These are phyloP conservation scores for Anthrax anthrax DNA, from an alignment of 2,888 invertebrate genomes.

Conservation along the genomic window DNA sequence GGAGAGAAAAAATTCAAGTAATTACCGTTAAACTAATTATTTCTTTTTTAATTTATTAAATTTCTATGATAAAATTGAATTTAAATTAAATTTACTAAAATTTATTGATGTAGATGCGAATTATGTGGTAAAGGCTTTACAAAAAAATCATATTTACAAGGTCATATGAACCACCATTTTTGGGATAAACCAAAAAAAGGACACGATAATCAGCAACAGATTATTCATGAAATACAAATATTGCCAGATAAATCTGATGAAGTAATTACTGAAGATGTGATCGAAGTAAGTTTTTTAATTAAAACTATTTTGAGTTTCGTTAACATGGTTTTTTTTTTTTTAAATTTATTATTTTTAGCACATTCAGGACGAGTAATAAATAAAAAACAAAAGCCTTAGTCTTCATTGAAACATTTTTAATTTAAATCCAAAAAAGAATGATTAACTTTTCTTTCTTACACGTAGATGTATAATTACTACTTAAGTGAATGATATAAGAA, in stretches of 20 bases:
- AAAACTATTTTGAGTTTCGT: no score
- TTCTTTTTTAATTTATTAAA: neutral
- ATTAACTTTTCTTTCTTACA: no score
- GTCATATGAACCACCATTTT: constrained; percentile 25
- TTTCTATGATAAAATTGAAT: no score
- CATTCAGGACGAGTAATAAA: no score
- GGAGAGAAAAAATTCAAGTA: constrained; percentile 30
- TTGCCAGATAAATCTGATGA: neutral
- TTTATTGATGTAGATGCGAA: constrained; percentile 19
- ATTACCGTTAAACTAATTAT: neutral
- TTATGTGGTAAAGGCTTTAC: constrained; percentile 31
- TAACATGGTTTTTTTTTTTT: no score
- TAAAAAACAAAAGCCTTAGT: no score
- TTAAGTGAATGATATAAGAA: no score
- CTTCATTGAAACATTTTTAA: no score
- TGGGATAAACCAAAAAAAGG: neutral
- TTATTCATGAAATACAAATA: neutral
- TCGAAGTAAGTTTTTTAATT: neutral
- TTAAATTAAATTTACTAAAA: no score
- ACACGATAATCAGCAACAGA: neutral
- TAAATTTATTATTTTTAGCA: no score
- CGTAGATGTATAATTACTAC: no score
- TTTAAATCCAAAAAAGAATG: no score
- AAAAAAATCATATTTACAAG: constrained; percentile 26
- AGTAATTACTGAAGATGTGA: neutral